A percentile compares a stretch with the other conserved stretches of the same genome.
These are phyloP conservation scores for Megaleporinus macrocephalus DNA, from an alignment of 2,113 vertebrate species.

Conservation along the genomic window DNA sequence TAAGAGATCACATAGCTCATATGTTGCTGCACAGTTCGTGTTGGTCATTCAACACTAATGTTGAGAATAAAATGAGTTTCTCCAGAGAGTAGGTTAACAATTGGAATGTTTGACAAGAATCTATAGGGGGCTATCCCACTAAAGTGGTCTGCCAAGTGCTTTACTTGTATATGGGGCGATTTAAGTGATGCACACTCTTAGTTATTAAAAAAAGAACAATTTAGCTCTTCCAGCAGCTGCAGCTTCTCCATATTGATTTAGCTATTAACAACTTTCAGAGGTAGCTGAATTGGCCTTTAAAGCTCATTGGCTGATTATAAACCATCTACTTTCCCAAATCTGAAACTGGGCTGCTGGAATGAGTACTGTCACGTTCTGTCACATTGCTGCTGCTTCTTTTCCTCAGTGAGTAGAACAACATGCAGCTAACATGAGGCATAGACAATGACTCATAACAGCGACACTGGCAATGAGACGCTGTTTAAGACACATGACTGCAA, in stretches of 20 bases:
- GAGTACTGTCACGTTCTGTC: neutral
- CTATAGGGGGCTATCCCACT: no score
- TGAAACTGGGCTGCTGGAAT: neutral
- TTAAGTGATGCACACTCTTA: no score
- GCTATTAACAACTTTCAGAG: slow-evolving; percentile 24
- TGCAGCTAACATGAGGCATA: neutral
- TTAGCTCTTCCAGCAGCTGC: neutral
- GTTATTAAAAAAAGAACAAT: neutral
- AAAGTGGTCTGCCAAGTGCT: no score
- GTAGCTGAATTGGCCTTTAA: slow-evolving; percentile 26
- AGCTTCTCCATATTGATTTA: slow-evolving; percentile 48
- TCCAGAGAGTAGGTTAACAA: no score
- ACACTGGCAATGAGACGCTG: neutral
- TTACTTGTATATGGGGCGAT: no score
- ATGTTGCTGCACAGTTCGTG: no score
- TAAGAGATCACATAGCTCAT: no score
- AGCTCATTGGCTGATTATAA: slow-evolving; percentile 31
- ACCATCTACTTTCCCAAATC: neutral
- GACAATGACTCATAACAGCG: slow-evolving; percentile 10
- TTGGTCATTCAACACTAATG: no score
- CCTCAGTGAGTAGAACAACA: slow-evolving; percentile 5
- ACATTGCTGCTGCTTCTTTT: neutral
- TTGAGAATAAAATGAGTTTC: no score
- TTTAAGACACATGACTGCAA: neutral
- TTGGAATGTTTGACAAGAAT: no score